Conservation (phyloP, 1,140 invertebrate species). For the Aricia agestis region DNA sequence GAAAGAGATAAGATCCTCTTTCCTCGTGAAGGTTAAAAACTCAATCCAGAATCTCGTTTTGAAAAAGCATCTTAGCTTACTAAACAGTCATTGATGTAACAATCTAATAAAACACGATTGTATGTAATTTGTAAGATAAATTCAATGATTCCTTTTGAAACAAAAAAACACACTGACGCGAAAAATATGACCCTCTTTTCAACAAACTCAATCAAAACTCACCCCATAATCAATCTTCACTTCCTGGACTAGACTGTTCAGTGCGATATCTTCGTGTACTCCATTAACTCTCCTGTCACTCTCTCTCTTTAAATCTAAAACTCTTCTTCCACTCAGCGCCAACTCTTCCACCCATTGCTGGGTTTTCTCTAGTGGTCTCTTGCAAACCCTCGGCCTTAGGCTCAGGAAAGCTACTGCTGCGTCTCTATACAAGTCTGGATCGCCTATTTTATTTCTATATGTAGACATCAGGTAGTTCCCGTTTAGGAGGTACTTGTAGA, state of each 20-base stretch:
- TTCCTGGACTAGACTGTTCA: slow-evolving; percentile 66
- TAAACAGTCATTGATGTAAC: no score
- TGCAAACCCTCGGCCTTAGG: slow-evolving; percentile 78
- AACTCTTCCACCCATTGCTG: slow-evolving; percentile 56
- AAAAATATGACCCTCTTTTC: no score
- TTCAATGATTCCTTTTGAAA: no score
- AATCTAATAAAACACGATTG: no score
- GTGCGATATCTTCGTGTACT: slow-evolving; percentile 54
- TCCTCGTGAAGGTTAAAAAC: no score
- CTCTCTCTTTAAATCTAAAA: slow-evolving; percentile 53
- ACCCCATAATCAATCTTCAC: slow-evolving; percentile 69
- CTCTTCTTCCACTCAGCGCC: slow-evolving; percentile 46
- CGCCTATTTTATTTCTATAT: slow-evolving; percentile 81
- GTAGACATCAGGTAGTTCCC: slow-evolving; percentile 92
- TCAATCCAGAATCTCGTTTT: no score
- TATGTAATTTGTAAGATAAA: no score
- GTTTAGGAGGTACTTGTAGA: slow-evolving; percentile 91
- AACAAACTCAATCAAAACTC: slow-evolving; percentile 26
- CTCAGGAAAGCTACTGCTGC: slow-evolving; percentile 90
- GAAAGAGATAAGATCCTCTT: no score
- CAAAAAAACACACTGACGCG: not conserved
- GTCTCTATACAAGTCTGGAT: slow-evolving; percentile 88
- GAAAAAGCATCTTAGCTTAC: no score
- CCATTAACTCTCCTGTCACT: slow-evolving; percentile 53
- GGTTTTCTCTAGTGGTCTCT: slow-evolving; percentile 50